phyloP scores from a whole-genome alignment of 2,888 invertebrate genomes.

The Papilio gigon region DNA sequence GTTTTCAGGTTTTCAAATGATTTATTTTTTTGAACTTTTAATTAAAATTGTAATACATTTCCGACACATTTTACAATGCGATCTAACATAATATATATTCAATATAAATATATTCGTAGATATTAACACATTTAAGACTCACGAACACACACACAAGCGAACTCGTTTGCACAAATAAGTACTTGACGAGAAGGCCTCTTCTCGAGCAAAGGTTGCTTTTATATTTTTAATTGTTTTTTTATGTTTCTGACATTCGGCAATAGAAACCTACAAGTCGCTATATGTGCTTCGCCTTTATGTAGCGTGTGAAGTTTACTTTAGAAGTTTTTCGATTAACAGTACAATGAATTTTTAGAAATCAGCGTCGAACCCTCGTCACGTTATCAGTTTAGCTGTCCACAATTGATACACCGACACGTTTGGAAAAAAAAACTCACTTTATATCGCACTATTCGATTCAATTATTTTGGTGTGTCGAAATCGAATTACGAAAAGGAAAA shows the following conservation, averaged over 20 bases:
- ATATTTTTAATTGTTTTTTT: not conserved
- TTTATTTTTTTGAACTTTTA: not conserved
- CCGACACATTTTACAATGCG: not conserved
- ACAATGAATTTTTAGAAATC: constrained; percentile 29
- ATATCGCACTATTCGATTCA: not conserved
- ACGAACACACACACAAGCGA: too few species aligned
- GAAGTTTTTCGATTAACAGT: constrained; percentile 28
- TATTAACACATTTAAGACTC: too few species aligned
- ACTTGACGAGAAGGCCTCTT: too few species aligned
- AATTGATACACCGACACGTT: constrained; percentile 24
- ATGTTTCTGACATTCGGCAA: not conserved
- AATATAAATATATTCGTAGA: too few species aligned
- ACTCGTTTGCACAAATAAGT: too few species aligned
- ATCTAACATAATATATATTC: not conserved
- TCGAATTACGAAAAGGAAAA: not conserved
- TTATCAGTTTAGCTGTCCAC: constrained; percentile 26
- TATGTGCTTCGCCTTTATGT: not conserved
- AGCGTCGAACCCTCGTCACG: constrained; percentile 32
- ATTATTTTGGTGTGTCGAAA: not conserved
- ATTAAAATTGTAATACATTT: not conserved
- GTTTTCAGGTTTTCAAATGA: not conserved
- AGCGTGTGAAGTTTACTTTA: constrained; percentile 14
- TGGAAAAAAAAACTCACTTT: constrained; percentile 13
- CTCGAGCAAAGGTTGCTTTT: too few species aligned
- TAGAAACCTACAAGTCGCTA: not conserved